Conservation (phyloP, 2,797 vertebrate genomes). For the Ctenochaetus hawaiiensis region DNA sequence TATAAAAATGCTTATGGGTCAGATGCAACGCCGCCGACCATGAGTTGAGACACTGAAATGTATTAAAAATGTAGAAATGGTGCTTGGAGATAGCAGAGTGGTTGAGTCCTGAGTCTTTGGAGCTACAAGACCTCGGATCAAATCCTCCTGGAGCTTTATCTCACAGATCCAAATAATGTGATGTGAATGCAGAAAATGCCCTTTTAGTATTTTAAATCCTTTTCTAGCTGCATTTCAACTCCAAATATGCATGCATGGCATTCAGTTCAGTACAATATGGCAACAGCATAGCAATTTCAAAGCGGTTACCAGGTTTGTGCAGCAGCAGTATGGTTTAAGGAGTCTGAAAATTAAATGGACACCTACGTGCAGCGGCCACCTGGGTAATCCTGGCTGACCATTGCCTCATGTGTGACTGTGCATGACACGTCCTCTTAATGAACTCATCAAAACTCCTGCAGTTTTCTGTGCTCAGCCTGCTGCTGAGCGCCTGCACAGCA, state of each 20-base stretch:
- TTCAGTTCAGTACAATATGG: slow-evolving; percentile 40
- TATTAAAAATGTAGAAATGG: slow-evolving; percentile 46
- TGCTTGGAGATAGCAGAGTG: slow-evolving; percentile 20
- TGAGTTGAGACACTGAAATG: slow-evolving; percentile 26
- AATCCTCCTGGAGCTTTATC: slow-evolving; percentile 52
- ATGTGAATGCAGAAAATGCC: slow-evolving; percentile 36
- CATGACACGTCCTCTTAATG: slow-evolving; percentile 80
- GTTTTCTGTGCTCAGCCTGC: slow-evolving; percentile 57
- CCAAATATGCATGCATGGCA: slow-evolving; percentile 36
- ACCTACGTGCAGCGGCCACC: slow-evolving; percentile 75
- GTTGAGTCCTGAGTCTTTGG: slow-evolving; percentile 47
- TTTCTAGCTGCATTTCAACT: slow-evolving; percentile 14
- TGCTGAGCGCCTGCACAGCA: slow-evolving; percentile 49
- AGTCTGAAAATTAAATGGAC: slow-evolving; percentile 77
- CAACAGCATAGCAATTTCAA: slow-evolving; percentile 49
- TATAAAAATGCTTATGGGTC: slow-evolving; percentile 37
- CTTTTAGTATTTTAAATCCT: slow-evolving; percentile 31
- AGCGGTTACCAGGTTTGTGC: slow-evolving; percentile 45
- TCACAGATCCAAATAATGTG: slow-evolving; percentile 25
- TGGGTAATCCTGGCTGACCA: slow-evolving; percentile 80
- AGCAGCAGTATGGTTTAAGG: slow-evolving; percentile 54
- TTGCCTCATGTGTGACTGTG: slow-evolving; percentile 79
- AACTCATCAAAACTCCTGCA: slow-evolving; percentile 78
- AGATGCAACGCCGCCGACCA: not conserved
- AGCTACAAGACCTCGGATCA: slow-evolving; percentile 54